These are phyloP conservation scores for Picus viridis DNA, from an alignment of 2,797 vertebrate genomes.

Conservation along the genomic window DNA sequence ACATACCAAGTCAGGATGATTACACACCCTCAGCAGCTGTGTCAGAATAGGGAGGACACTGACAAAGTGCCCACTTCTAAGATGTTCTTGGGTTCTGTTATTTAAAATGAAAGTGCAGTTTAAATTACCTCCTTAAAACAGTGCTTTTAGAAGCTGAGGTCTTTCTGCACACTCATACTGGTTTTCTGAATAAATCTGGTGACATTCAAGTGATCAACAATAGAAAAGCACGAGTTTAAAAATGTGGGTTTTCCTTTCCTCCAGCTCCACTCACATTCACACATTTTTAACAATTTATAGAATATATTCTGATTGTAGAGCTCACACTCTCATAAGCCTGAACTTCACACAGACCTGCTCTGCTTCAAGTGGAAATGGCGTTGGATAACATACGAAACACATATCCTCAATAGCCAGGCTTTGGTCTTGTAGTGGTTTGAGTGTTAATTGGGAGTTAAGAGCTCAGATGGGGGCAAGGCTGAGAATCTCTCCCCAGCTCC, in stretches of 20 bases:
- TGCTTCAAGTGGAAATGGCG: background rate
- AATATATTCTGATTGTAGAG: background rate
- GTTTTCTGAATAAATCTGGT: background rate
- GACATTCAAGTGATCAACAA: background rate
- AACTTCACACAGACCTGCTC: background rate
- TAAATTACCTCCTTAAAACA: background rate
- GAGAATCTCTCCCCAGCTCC: too few species aligned
- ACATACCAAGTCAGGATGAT: conserved; percentile 87
- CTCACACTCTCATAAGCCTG: background rate
- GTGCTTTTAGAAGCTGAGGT: background rate
- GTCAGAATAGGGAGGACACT: conserved; percentile 86
- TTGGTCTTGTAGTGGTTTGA: too few species aligned
- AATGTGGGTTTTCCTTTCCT: background rate
- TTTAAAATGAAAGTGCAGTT: background rate
- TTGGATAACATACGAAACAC: background rate
- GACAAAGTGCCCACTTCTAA: conserved; percentile 89
- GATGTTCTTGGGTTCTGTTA: conserved; percentile 85
- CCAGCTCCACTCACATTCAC: background rate
- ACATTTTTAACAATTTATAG: background rate
- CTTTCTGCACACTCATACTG: background rate
- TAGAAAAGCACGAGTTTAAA: background rate
- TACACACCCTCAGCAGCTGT: conserved; percentile 89
- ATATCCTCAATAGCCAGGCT: background rate
- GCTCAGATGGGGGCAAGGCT: too few species aligned
- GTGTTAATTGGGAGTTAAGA: too few species aligned